These are phyloP conservation scores for Odocoileus virginianus DNA, from an alignment of 2,113 vertebrate genomes.

Conservation along the genomic window DNA sequence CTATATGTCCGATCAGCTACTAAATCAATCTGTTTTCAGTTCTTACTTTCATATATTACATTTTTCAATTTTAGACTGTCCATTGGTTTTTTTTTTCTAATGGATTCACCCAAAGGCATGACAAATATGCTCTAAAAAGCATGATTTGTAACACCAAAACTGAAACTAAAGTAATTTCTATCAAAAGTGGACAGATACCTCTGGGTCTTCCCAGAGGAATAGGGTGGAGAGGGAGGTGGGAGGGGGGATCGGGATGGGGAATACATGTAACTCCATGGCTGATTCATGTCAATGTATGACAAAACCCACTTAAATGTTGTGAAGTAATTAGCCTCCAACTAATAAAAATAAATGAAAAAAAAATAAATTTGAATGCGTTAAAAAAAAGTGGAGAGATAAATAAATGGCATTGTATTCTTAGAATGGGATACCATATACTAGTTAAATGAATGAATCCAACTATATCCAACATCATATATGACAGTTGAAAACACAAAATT, in stretches of 20 bases:
- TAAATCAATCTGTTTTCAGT: background rate
- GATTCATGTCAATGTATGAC: no score
- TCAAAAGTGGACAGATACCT: background rate
- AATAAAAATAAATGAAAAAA: no score
- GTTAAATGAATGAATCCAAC: background rate
- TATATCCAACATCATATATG: background rate
- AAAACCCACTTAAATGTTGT: no score
- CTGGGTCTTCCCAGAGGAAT: no score
- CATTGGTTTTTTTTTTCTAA: background rate
- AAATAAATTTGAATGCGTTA: no score
- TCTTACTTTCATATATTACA: background rate
- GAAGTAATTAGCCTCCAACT: no score
- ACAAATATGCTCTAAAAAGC: background rate
- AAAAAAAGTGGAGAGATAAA: background rate
- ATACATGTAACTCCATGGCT: no score
- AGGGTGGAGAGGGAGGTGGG: no score
- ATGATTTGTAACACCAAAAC: background rate
- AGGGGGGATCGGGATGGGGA: no score
- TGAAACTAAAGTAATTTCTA: background rate
- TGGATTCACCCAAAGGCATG: background rate
- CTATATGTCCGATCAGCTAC: background rate
- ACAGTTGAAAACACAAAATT: background rate
- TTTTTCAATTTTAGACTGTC: background rate
- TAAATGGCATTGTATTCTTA: background rate
- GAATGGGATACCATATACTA: background rate